Evolutionary conservation across 2,888 invertebrate genomes (phyloP), one percentile per base, ranked within the genome.

Genomic region (Serrognathus titanus): DNA sequence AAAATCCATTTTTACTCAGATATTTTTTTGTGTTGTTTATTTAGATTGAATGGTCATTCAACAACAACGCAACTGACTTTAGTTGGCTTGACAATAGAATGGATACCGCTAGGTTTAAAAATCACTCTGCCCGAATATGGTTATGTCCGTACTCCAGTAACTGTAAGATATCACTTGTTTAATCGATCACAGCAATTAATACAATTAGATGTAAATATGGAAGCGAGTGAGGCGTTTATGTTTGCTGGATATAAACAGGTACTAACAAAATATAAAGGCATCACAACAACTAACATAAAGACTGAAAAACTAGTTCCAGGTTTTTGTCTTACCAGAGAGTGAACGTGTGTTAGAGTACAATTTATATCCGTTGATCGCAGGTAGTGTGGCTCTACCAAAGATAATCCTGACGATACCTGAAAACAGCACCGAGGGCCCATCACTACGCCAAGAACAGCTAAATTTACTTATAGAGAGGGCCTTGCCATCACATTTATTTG

Each of bases 201-300:
- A 56, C 86, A 90, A 59, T 78, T 94, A 37, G 86, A 84, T 66
- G 78, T 92, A 39, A 83, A 82, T 51, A 88, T 94, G 79, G 92
- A 93, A 66, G 86, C 89, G 6, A 90, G 87, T 57, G 95, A 97
- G 75, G 90, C 90, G 40, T 97, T 97, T 75, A 95, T 97, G 90
- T 96, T 94, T 79, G 88, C 96, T 58, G 97, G 97, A 2, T 93
- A 94, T 71, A 95, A 93, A 79, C 92, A 94, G 82, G 89, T 90
- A 37, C 31, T 41, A 43, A 49, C 13, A 16, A 38, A 48, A 39
- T 16, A 31, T 31, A 31, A 31, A 31, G 16, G 16, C 16, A 31
- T 6, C 24, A 6, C 5, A 7, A 7, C 13, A 9, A 47, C 24
- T 47, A 10, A 4, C n/a, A 7, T 24, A 12, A 13, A 13, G 24